Evolutionary conservation across 1,140 invertebrate genomes (phyloP).

Genomic region (Hesperophylax magnus): DNA sequence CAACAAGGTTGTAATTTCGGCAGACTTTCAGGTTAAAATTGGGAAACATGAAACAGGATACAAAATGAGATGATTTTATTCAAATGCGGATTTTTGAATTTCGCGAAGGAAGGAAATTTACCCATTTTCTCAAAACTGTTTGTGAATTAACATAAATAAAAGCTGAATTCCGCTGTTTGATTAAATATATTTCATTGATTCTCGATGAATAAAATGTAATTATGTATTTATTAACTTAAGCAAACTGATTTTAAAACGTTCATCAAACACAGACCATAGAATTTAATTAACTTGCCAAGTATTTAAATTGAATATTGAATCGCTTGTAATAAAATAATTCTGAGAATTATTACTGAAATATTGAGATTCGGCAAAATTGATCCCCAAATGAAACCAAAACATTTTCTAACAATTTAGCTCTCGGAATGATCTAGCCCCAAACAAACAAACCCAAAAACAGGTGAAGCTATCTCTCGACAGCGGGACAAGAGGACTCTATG

Average conservation of each 20-base stretch:
- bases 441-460: conserved; percentile 15
- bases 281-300: not conserved
- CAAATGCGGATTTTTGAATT: not conserved
- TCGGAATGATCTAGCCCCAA: conserved; percentile 16
- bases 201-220: too few species aligned
- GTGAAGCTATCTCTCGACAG: not conserved
- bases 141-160: not conserved
- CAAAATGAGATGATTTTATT: not conserved
- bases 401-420: conserved; percentile 3
- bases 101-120: not conserved
- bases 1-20: conserved; percentile 22
- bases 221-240: too few species aligned
- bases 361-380: not conserved
- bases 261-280: not conserved
- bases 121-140: not conserved
- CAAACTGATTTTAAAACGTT: too few species aligned
- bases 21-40: not conserved
- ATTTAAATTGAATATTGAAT: not conserved
- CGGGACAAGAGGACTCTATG: not conserved
- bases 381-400: not conserved
- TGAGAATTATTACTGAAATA: not conserved
- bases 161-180: not conserved
- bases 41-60: not conserved
- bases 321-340: not conserved
- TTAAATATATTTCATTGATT: too few species aligned